phyloP scores from a whole-genome alignment of 2,113 vertebrate genomes.

The Hypanus sabinus region DNA sequence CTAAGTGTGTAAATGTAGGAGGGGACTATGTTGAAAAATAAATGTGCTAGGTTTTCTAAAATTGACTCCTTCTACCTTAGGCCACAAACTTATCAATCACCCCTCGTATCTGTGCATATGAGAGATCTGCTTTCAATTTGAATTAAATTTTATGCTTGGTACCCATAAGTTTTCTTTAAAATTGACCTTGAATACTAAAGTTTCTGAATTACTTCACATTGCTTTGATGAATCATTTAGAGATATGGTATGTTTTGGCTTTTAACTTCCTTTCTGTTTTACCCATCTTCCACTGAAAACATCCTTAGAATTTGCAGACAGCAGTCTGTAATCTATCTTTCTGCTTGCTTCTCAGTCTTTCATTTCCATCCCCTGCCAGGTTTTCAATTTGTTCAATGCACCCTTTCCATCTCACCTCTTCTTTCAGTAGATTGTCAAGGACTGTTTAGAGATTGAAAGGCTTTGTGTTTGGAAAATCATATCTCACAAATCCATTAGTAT shows the following conservation, averaged over 20 bases:
- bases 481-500: too few relatives aligned
- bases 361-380: neutral
- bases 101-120: neutral
- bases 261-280: neutral
- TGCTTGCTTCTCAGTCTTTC: neutral
- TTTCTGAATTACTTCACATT: neutral
- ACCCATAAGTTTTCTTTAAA: neutral
- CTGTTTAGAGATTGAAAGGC: too few relatives aligned
- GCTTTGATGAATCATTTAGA: neutral
- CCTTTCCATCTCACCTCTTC: neutral
- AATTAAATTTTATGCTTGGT: neutral
- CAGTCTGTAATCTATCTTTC: neutral
- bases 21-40: too few relatives aligned
- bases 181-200: neutral
- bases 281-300: neutral
- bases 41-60: too few relatives aligned
- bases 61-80: too few relatives aligned
- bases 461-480: too few relatives aligned
- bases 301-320: neutral
- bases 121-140: neutral
- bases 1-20: too few relatives aligned
- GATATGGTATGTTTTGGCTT: neutral
- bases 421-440: neutral
- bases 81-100: too few relatives aligned
- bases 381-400: neutral